A percentile compares a stretch with the other conserved stretches of the same genome.
Conservation (phyloP, 2,113 vertebrate genomes). For the Tor tambroides region DNA sequence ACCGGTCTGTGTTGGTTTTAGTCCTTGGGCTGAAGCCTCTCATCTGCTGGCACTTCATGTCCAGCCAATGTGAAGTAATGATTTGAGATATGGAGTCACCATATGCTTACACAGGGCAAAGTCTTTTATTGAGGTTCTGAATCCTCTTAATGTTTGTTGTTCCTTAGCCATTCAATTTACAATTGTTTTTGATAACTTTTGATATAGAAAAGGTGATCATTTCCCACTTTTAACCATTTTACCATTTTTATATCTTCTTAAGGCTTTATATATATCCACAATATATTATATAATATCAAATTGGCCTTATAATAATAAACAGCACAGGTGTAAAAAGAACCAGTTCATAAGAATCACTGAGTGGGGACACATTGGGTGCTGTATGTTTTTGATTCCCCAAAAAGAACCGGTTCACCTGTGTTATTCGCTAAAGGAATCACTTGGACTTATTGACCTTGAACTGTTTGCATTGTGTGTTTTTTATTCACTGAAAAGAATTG, state of each 20-base stretch:
- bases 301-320: too few relatives aligned
- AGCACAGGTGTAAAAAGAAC: too few relatives aligned
- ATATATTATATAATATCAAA: too few relatives aligned
- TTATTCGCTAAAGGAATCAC: neutral
- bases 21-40: slow-evolving; percentile 48
- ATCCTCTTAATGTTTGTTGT: neutral
- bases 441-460: neutral
- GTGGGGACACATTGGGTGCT: too few relatives aligned
- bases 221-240: too few relatives aligned
- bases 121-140: neutral
- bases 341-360: too few relatives aligned
- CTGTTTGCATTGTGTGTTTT: neutral
- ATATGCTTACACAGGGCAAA: neutral
- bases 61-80: slow-evolving; percentile 59
- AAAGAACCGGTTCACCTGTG: neutral
- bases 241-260: too few relatives aligned
- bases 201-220: too few relatives aligned
- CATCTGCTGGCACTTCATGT: slow-evolving; percentile 61
- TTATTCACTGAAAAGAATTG: neutral
- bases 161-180: too few relatives aligned
- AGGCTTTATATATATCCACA: too few relatives aligned
- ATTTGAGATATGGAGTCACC: slow-evolving; percentile 47
- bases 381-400: neutral
- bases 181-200: too few relatives aligned
- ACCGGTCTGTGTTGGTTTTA: slow-evolving; percentile 63